These are phyloP conservation scores for Saturnia pavonia DNA, from an alignment of 2,888 invertebrate genomes.

Conservation along the genomic window DNA sequence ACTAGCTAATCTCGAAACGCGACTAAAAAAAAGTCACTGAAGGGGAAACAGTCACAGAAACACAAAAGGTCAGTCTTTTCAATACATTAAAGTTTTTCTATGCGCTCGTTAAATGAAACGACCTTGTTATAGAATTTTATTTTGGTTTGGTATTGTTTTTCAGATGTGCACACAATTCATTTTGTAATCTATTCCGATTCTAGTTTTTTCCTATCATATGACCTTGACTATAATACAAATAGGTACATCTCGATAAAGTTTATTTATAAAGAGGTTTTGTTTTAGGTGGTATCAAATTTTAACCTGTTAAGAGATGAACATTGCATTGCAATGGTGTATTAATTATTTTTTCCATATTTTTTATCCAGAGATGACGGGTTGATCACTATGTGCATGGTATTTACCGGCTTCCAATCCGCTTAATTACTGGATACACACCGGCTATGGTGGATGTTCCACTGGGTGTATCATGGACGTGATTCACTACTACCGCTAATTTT, in stretches of 20 bases:
- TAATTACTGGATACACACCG: too few species aligned
- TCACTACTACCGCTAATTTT: too few species aligned
- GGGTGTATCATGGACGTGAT: too few species aligned
- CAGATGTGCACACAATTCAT: neutral
- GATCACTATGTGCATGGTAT: too few species aligned
- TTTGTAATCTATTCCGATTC: neutral
- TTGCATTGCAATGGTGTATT: slow-evolving; percentile 53
- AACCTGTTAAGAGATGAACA: slow-evolving; percentile 51
- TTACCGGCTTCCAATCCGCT: too few species aligned
- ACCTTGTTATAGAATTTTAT: neutral
- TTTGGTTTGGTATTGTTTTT: neutral
- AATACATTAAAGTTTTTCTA: neutral
- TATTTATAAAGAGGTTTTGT: slow-evolving; percentile 19
- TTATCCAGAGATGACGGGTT: slow-evolving; percentile 29
- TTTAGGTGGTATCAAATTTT: slow-evolving; percentile 24
- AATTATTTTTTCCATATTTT: slow-evolving; percentile 49
- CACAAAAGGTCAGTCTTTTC: slow-evolving; percentile 66
- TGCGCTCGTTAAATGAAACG: neutral
- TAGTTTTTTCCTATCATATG: neutral
- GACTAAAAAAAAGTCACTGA: slow-evolving; percentile 27
- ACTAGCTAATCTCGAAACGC: too few species aligned
- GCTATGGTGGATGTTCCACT: too few species aligned
- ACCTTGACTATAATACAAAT: slow-evolving; percentile 1
- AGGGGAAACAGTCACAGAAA: slow-evolving; percentile 74
- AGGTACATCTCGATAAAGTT: neutral